Conservation (phyloP, 2,888 invertebrate species). For the Ellobium chinense region DNA sequence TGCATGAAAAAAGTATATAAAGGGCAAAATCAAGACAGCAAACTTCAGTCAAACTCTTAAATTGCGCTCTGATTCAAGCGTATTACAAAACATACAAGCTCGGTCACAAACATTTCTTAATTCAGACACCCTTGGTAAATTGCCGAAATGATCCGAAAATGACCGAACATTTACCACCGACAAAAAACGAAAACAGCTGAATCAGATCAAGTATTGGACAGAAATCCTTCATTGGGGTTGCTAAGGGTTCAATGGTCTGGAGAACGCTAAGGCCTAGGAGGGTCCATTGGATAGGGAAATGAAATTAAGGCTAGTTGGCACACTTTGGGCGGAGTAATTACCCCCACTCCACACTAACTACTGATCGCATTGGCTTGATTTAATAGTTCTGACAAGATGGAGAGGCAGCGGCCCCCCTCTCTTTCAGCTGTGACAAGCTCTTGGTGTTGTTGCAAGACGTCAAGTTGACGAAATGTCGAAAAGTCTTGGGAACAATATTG, state of each 20-base stretch:
- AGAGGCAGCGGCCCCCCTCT: constrained; percentile 30
- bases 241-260: constrained; percentile 21
- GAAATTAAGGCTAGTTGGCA: constrained; percentile 55
- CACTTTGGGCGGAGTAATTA: constrained; percentile 52
- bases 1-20: no score
- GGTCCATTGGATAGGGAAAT: constrained; percentile 37
- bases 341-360: constrained; percentile 52
- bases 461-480: no score
- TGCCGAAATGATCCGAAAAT: background rate
- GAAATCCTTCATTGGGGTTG: background rate
- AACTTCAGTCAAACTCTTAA: no score
- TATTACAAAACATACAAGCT: no score
- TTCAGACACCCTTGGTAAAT: background rate
- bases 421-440: background rate
- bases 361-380: constrained; percentile 54
- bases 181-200: constrained; percentile 6
- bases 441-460: background rate
- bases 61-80: no score
- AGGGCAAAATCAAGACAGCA: no score
- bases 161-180: background rate
- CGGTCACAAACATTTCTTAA: no score
- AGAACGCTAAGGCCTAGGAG: background rate
- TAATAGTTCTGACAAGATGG: constrained; percentile 42
- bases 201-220: background rate
- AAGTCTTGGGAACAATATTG: no score